Conservation (phyloP, 1,140 invertebrate species). For the Ceratitis capitata region DNA sequence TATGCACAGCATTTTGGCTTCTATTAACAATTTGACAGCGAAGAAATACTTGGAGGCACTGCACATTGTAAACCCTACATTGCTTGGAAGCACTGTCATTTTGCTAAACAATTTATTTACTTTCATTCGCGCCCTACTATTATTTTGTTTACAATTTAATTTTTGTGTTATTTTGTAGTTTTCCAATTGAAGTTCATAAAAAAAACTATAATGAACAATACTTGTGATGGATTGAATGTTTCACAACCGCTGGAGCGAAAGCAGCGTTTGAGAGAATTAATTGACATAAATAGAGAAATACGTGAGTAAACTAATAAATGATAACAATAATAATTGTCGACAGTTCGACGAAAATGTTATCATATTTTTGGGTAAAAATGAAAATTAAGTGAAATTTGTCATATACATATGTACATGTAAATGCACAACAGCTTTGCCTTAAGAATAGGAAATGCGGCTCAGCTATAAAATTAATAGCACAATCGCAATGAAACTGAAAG, state of each 20-base stretch:
- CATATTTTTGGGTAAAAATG: too few relatives aligned
- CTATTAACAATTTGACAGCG: neutral
- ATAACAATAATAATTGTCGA: too few relatives aligned
- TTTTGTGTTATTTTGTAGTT: neutral
- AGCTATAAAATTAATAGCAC: too few relatives aligned
- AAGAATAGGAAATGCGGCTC: too few relatives aligned
- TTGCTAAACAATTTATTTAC: neutral
- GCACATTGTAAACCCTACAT: too few relatives aligned
- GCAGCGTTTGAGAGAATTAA: neutral
- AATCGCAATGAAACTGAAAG: too few relatives aligned
- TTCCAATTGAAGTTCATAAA: neutral
- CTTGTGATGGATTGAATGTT: neutral
- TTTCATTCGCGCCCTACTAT: neutral
- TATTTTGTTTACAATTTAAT: neutral
- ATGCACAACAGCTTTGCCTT: too few relatives aligned
- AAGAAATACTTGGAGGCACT: too few relatives aligned
- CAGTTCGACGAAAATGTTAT: too few relatives aligned
- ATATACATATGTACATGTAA: too few relatives aligned
- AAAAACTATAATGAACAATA: neutral
- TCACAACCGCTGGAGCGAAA: neutral
- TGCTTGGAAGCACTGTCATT: neutral
- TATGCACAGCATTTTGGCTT: neutral
- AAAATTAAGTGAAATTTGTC: too few relatives aligned
- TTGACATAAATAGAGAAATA: neutral
- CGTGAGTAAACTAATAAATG: neutral